phyloP scores from a whole-genome alignment of 2,113 vertebrate species.

The Clarias gariepinus region DNA sequence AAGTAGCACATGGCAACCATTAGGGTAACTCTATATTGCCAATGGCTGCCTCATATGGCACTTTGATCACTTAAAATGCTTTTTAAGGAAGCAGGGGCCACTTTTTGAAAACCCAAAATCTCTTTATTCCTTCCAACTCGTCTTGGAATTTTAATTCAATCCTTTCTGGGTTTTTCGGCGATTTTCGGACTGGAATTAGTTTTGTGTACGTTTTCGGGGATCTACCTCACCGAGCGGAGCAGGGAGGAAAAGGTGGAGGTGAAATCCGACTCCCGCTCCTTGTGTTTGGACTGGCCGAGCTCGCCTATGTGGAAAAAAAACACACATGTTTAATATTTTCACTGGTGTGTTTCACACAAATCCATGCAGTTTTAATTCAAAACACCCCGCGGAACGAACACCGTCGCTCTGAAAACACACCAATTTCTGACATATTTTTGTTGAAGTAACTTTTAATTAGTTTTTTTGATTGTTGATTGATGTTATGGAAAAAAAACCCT shows the following conservation, averaged over 20 bases:
- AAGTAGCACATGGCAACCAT: constrained; percentile 55
- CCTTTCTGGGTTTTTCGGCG: constrained; percentile 46
- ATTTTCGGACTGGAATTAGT: constrained; percentile 48
- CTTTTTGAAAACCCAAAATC: constrained; percentile 41
- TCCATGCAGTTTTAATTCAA: constrained; percentile 41
- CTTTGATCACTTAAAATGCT: constrained; percentile 55
- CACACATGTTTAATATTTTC: constrained; percentile 38
- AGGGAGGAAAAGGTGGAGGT: constrained; percentile 37
- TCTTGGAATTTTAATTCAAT: constrained; percentile 56
- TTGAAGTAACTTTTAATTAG: constrained; percentile 1
- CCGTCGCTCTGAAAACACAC: background rate
- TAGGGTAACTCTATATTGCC: constrained; percentile 52
- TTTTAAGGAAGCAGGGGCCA: constrained; percentile 50
- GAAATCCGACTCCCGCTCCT: constrained; percentile 40
- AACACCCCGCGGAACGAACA: constrained; percentile 25
- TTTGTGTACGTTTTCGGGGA: constrained; percentile 43
- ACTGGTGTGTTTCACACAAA: constrained; percentile 50
- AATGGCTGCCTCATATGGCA: constrained; percentile 31
- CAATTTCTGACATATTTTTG: constrained; percentile 4
- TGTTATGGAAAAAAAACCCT: no score
- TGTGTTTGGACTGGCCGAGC: constrained; percentile 47
- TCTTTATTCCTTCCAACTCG: constrained; percentile 41
- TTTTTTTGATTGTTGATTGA: background rate
- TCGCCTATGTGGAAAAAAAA: constrained; percentile 22
- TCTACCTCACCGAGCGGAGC: constrained; percentile 28